These are phyloP conservation scores for Theonella swinhoei DNA, from an alignment of 37 sponge, comb jelly and placozoan genomes.

Conservation along the genomic window DNA sequence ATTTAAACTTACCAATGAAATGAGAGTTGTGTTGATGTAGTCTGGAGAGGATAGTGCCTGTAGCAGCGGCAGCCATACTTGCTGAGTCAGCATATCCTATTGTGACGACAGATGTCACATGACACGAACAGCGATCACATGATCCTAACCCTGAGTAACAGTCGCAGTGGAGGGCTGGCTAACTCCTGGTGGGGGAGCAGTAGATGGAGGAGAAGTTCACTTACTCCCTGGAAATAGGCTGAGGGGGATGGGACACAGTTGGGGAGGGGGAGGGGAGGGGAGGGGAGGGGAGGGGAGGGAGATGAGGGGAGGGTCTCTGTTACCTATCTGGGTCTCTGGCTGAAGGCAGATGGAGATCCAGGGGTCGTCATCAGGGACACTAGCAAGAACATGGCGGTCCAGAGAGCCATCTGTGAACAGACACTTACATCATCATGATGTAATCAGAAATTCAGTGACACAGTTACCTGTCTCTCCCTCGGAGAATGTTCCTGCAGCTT, in stretches of 20 bases:
- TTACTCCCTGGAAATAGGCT: constrained; percentile 66
- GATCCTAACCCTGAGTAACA: constrained; percentile 24
- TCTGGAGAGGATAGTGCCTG: constrained; percentile 50
- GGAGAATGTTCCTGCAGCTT: not conserved
- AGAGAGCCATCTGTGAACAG: no score
- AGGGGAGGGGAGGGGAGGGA: no score
- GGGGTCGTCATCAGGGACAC: not conserved
- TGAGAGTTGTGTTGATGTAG: constrained; percentile 63
- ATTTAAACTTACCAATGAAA: constrained; percentile 51
- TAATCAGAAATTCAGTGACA: not conserved
- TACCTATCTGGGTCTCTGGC: not conserved
- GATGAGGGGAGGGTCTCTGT: no score
- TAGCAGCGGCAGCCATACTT: constrained; percentile 42
- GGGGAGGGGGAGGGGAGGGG: no score
- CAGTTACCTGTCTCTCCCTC: not conserved
- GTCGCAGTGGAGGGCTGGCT: constrained; percentile 27
- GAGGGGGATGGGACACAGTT: no score
- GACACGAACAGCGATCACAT: not conserved
- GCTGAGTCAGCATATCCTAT: constrained; percentile 43
- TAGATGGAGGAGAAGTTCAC: constrained; percentile 64
- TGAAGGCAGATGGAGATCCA: not conserved
- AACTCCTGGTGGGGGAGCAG: constrained; percentile 57
- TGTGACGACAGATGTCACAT: not conserved
- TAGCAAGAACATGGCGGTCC: not conserved
- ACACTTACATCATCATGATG: not conserved